Evolutionary conservation across 2,888 invertebrate species (phyloP), one percentile per base, ranked within the genome.

Genomic region (Selenia dentaria): DNA sequence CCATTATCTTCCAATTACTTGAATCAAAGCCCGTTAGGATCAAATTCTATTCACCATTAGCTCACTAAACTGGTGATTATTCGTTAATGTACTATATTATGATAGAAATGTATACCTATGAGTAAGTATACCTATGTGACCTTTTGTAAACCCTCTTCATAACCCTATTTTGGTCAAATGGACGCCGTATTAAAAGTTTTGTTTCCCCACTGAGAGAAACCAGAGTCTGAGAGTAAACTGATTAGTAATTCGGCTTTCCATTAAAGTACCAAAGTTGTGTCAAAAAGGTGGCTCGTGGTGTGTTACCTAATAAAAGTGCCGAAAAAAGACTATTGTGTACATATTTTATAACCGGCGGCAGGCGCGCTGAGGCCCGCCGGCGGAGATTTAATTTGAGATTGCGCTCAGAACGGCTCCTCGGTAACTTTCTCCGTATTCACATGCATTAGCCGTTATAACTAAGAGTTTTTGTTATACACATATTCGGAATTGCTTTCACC

Each of bases 361-460:
- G 69, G 64, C 64, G 63, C 71, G 73, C 70, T 74, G 64, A 67
- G 67, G 65, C 70, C 67, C 70, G 67, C 64, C 67, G 70, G 67
- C 68, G 57, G 67, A 83, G 85, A 86, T 86, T 86, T 84, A 83
- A 87, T 87, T 86, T 86, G 79, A 87, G 87, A 86, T 86, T 84
- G 80, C 68, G 83, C 74, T 57, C 70, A 60, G 71, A 74, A 74
- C 67, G 70, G 74, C 67, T 71, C 65, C 70, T 68, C 59, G 64
- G 68, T 74, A 81, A 83, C 81, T 85, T 83, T 82, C 70, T 70
- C 76, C 78, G 81, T 82, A 79, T 74, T 79, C 79, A 68, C 80
- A 75, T 75, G 74, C 79, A 82, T 83, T 83, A 83, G 79, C 74
- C 62, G 73, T 72, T 75, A 69, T 76, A 77, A 76, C 71, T 64